These are phyloP conservation scores for Megaleporinus macrocephalus DNA, from an alignment of 2,113 vertebrate genomes.

Conservation along the genomic window DNA sequence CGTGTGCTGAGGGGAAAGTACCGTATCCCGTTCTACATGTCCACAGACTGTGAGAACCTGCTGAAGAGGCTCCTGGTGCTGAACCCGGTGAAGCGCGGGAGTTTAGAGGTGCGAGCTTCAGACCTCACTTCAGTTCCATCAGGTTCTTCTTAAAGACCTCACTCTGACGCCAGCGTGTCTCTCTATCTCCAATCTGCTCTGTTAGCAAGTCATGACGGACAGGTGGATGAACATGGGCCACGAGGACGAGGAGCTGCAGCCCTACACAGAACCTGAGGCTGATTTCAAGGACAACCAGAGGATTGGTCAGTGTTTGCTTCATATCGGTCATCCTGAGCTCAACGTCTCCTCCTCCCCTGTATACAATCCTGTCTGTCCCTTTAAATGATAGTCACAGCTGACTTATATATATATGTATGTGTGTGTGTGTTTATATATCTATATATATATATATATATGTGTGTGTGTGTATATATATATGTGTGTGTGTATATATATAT, in stretches of 20 bases:
- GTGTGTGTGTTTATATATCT: too few species aligned
- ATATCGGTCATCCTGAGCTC: too few species aligned
- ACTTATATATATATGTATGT: too few species aligned
- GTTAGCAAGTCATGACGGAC: slow-evolving; percentile 98
- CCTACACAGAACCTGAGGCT: slow-evolving; percentile 89
- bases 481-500: too few species aligned
- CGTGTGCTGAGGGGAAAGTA: slow-evolving; percentile 95
- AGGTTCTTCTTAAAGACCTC: neutral
- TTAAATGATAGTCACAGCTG: too few species aligned
- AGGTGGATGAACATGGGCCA: slow-evolving; percentile 98
- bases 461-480: too few species aligned
- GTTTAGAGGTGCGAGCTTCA: slow-evolving; percentile 85
- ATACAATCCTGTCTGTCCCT: too few species aligned
- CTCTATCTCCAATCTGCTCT: neutral
- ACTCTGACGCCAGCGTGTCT: neutral
- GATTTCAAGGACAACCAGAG: slow-evolving; percentile 90
- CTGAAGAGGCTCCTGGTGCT: slow-evolving; percentile 95
- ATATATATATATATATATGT: too few species aligned
- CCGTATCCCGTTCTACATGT: slow-evolving; percentile 99
- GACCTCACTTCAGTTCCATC: too few species aligned
- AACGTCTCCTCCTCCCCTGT: too few species aligned
- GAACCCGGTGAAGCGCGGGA: slow-evolving; percentile 94
- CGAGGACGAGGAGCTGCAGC: slow-evolving; percentile 94
- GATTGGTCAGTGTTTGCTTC: slow-evolving; percentile 81
- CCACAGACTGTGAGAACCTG: slow-evolving; percentile 98